These are phyloP conservation scores for Oreochromis mossambicus DNA, from an alignment of 2,797 vertebrate species.

Conservation along the genomic window DNA sequence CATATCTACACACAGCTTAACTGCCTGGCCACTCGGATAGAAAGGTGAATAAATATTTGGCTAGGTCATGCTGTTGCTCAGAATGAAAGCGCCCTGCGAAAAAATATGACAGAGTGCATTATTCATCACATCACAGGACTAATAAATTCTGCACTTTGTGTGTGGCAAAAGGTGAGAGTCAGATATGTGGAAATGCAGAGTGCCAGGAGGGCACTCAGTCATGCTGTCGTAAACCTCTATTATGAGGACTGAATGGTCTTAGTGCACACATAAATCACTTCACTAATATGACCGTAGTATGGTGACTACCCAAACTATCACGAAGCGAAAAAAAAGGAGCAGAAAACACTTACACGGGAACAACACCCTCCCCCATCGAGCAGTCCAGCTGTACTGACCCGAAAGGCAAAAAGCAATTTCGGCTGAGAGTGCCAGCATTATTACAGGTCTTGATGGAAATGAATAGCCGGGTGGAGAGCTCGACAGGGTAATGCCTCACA, in stretches of 20 bases:
- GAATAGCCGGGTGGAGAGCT: conserved; percentile 49
- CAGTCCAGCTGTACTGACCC: conserved; percentile 33
- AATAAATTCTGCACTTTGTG: conserved; percentile 56
- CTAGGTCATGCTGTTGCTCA: conserved; percentile 40
- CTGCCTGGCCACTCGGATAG: neutral
- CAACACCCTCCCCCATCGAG: neutral
- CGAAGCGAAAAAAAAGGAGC: neutral
- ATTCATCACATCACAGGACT: conserved; percentile 57
- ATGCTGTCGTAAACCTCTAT: conserved; percentile 61
- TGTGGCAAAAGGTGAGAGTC: conserved; percentile 1
- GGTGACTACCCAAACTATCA: conserved; percentile 58
- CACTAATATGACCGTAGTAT: conserved; percentile 70
- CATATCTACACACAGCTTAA: conserved; percentile 2
- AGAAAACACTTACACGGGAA: conserved; percentile 23
- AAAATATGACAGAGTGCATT: conserved; percentile 44
- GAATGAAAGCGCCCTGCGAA: conserved; percentile 44
- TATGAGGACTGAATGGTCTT: conserved; percentile 46
- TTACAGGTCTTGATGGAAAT: conserved; percentile 71
- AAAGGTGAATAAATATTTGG: conserved; percentile 41
- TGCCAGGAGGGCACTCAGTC: conserved; percentile 57
- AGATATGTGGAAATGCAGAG: conserved; percentile 30
- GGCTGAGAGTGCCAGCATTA: conserved; percentile 72
- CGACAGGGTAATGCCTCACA: conserved; percentile 71
- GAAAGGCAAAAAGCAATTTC: conserved; percentile 77
- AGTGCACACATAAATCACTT: conserved; percentile 77